phyloP scores from a whole-genome alignment of 2,888 invertebrate species.

The Achlya flavicornis region DNA sequence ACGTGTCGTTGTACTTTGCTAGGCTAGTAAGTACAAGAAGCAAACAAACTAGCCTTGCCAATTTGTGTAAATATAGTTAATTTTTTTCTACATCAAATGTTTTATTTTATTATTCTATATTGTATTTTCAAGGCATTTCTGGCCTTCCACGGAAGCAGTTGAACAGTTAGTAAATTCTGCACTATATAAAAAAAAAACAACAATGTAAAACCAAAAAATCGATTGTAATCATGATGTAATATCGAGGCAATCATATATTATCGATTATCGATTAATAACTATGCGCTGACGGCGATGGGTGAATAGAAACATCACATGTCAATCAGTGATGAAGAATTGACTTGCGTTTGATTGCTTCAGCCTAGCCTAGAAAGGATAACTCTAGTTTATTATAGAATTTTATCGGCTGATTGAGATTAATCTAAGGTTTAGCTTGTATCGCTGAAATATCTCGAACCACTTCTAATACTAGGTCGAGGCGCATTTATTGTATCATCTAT shows the following conservation, averaged over 20 bases:
- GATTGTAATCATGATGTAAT: conserved; percentile 6
- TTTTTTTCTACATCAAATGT: background rate
- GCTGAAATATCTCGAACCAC: background rate
- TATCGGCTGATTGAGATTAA: background rate
- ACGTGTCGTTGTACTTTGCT: conserved; percentile 7
- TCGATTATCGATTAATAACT: conserved; percentile 54
- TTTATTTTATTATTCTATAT: background rate
- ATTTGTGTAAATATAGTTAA: background rate
- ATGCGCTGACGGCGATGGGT: conserved; percentile 38
- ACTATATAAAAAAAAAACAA: background rate
- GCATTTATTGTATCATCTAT: background rate
- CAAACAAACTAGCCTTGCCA: background rate
- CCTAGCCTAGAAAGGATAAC: conserved; percentile 1
- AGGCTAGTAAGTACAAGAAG: background rate
- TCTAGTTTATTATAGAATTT: background rate
- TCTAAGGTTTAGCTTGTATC: background rate
- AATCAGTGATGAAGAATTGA: conserved; percentile 61
- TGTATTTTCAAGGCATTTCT: background rate
- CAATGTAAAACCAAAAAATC: background rate
- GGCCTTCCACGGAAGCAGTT: background rate
- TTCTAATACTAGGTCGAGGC: too few species aligned
- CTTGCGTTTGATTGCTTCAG: conserved; percentile 36
- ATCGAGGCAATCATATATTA: conserved; percentile 23
- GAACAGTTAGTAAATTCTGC: background rate
- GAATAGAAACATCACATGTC: conserved; percentile 68